Evolutionary conservation across 2,888 invertebrate genomes (phyloP), one percentile per base, ranked within the genome.

Genomic region (Tetanocera ferruginea): DNA sequence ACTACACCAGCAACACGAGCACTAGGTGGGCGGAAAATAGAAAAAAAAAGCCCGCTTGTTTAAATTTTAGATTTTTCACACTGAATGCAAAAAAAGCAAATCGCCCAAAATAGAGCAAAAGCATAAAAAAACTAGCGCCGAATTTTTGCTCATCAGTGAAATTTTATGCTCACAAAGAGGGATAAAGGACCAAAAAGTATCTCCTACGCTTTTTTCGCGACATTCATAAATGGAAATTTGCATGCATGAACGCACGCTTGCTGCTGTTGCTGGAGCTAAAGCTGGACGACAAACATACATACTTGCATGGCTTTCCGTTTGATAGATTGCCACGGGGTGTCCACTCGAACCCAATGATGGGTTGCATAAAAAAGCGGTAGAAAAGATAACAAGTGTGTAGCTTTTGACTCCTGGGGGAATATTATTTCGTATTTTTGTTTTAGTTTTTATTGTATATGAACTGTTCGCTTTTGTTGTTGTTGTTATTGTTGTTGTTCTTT

Each of bases 21-120:
- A n/a, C 23, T 37, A 43, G 43, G 14, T n/a, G 31, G 9, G 19
- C 60, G 2, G 9, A 28, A 31, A 14, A 64, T 4, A 5, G 31
- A 51, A 17, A 23, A 69, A 37, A 72, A 64, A n/a, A 62, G 4
- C 34, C 66, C 70, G 64, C 66, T 74, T 76, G 79, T 74, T 80
- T 79, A 77, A 79, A 78, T 76, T 80, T 80, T 76, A 78, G 78
- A 76, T 76, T 78, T 79, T 80, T 80, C 79, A 80, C 80, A 70
- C 77, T 62, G 67, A 23, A 77, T 77, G 64, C 72, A 34, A n/a
- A 17, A 34, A 37, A 19, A 55, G 23, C 34, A 72, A 37, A 34
- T 23, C 28, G 43, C 43, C 43, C 14, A 11, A 43, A n/a, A 43
- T 43, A 31, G 31, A 64, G 64, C 23, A 64, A 64, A 66, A 23